Percentiles rank a stretch among this genome's conserved stretches.
These are phyloP conservation scores for Callyntrura sp. DNA, from an alignment of 2,888 invertebrate genomes.

Conservation along the genomic window DNA sequence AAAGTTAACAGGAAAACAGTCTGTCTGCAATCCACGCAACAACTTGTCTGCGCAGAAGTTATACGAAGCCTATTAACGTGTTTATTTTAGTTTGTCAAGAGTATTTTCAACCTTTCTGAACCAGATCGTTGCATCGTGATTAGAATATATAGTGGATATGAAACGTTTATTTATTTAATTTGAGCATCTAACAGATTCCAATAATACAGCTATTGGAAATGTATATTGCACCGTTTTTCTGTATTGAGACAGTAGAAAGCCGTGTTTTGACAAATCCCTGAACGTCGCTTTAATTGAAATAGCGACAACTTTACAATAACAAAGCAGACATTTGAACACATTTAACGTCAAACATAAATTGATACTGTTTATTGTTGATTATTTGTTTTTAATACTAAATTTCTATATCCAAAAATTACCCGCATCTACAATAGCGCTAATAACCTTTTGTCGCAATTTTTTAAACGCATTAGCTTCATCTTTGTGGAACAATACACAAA, in stretches of 20 bases:
- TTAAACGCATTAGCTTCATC: no score
- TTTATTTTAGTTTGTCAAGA: background rate
- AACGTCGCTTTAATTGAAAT: background rate
- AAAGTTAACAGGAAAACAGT: background rate
- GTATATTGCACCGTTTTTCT: conserved; percentile 49
- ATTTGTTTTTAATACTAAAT: no score
- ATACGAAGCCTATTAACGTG: background rate
- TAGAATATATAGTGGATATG: conserved; percentile 13
- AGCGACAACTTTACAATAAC: background rate
- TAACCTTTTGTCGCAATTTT: no score
- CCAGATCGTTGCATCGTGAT: conserved; percentile 17
- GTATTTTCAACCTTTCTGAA: conserved; percentile 7
- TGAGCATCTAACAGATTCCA: conserved; percentile 47
- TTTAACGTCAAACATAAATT: no score
- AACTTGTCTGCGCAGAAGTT: background rate
- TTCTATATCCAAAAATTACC: no score
- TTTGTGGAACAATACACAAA: no score
- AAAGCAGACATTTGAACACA: background rate
- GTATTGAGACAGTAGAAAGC: conserved; percentile 28
- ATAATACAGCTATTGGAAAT: conserved; percentile 18
- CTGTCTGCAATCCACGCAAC: background rate
- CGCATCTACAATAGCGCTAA: no score
- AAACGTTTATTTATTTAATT: conserved; percentile 29
- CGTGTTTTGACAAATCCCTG: conserved; percentile 1
- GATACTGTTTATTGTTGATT: no score